These are phyloP conservation scores for Tipula helvola DNA, from an alignment of 2,888 invertebrate species.

Conservation along the genomic window DNA sequence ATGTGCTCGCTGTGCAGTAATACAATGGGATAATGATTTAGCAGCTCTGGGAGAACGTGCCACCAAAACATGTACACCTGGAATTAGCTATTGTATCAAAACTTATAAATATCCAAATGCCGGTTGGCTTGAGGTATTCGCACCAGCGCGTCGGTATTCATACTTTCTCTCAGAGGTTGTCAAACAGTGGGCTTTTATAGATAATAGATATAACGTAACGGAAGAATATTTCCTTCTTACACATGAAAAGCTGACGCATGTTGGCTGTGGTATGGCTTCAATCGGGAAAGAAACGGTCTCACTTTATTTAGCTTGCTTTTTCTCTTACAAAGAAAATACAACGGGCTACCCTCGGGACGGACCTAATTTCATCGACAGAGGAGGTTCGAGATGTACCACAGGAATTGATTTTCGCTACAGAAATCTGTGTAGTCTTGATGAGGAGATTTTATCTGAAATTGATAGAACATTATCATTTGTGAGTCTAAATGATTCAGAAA, in stretches of 20 bases:
- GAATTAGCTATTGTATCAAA: not conserved
- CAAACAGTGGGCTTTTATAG: not conserved
- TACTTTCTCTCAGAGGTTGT: not conserved
- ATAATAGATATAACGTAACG: not conserved
- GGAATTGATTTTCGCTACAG: not conserved
- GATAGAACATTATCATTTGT: too few relatives aligned
- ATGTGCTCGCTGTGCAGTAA: not conserved
- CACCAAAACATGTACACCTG: not conserved
- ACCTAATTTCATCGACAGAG: not conserved
- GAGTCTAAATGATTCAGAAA: too few relatives aligned
- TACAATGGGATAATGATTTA: not conserved
- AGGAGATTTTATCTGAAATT: not conserved
- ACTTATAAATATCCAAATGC: not conserved
- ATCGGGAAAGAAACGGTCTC: not conserved
- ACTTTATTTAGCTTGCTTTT: not conserved
- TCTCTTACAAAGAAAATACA: not conserved
- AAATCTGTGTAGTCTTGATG: not conserved
- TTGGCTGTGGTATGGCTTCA: not conserved
- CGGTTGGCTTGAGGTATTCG: not conserved
- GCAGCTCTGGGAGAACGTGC: not conserved
- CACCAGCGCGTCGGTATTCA: not conserved
- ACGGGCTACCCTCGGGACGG: not conserved
- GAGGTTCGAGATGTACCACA: not conserved
- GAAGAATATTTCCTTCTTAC: not conserved
- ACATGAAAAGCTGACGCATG: not conserved